Evolutionary conservation across 2,113 vertebrate genomes (phyloP).

Genomic region (Etheostoma spectabile): DNA sequence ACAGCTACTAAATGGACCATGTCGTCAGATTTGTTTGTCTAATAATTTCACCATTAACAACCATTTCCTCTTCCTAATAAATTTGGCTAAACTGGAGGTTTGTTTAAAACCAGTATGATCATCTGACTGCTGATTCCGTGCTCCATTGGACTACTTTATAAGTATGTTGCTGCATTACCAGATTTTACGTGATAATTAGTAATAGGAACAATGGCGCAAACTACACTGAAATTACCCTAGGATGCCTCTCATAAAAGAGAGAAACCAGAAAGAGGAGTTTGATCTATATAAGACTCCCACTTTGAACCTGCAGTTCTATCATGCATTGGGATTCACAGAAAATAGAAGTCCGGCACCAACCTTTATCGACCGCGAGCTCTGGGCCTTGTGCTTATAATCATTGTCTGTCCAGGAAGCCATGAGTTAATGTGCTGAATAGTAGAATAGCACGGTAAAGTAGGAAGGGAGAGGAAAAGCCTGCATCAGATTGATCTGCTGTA

Average conservation of each 20-base stretch:
- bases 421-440: constrained; percentile 68
- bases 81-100: not conserved
- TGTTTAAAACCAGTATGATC: not conserved
- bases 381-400: constrained; percentile 60
- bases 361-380: constrained; percentile 64
- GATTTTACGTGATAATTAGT: not conserved
- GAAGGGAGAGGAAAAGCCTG: constrained; percentile 42
- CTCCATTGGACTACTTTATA: not conserved
- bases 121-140: not conserved
- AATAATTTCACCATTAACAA: not conserved
- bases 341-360: constrained; percentile 68
- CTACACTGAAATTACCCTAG: not conserved
- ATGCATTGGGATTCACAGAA: constrained; percentile 57
- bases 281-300: constrained; percentile 50
- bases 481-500: constrained; percentile 67
- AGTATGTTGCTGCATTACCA: not conserved
- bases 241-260: not conserved
- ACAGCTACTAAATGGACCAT: not conserved
- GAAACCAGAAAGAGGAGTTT: constrained; percentile 14
- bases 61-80: not conserved
- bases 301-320: constrained; percentile 70
- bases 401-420: constrained; percentile 58
- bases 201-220: constrained; percentile 1
- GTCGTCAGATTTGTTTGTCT: not conserved
- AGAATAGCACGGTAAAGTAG: constrained; percentile 31